Evolutionary conservation across 2,797 vertebrate species (phyloP), one percentile per base, ranked within the genome.

Genomic region (Epinephelus coioides): DNA sequence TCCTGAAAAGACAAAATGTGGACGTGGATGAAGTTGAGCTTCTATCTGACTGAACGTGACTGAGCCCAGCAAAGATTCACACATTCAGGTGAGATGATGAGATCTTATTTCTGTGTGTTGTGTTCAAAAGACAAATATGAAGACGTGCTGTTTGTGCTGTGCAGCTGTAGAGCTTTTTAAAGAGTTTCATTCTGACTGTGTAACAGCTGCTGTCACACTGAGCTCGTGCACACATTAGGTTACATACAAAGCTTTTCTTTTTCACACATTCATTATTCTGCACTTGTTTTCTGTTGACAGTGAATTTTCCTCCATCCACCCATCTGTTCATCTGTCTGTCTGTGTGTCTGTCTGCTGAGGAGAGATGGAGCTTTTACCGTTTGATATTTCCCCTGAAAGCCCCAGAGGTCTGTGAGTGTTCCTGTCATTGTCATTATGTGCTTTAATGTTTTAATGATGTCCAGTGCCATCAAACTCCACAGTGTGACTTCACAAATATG

Each of bases 351-450:
- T 51, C 47, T 50, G 55, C 51, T 47, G 61, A 68, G 53, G 44
- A 56, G 25, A 40, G 51, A 86, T 88, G 87, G 87, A 88, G 65
- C 47, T 84, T 49, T 25, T 80, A n/a, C 55, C 19, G 1, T 69
- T 70, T 47, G 56, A 63, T n/a, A 8, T 63, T 62, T 68, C 62
- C 3, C 5, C 23, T 51, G 51, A 80, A 55, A 56, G 46, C 6
- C 34, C n/a, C 12, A 34, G 51, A 86, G 84, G 82, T 88, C 19
- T 54, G 86, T 84, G 53, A 79, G 6, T 56, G 38, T 61, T 55
- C 56, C 21, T 18, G 1, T 46, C 12, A 2, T 55, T 59, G 47
- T n/a, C 12, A 7, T 27, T 44, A 2, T 7, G 13, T 57, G 17
- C 11, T 15, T 2, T 1, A 1, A 6, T 59, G 18, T 27, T 57